Percentiles rank a stretch among this genome's conserved stretches.
Conservation (phyloP, 2,113 vertebrate species). For the Pteronura brasiliensis region DNA sequence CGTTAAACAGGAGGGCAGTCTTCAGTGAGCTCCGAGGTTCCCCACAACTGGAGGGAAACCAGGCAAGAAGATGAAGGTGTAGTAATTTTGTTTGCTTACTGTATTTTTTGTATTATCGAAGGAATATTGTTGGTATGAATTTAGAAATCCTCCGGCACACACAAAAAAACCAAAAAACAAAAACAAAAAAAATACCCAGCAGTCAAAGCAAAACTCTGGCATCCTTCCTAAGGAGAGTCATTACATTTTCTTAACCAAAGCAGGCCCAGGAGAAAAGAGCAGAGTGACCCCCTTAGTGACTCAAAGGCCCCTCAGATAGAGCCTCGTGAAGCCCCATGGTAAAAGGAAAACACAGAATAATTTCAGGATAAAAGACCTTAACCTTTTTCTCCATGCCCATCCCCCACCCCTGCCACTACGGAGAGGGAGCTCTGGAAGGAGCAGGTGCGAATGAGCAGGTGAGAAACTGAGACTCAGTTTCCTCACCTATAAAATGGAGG, state of each 20-base stretch:
- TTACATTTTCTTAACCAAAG: neutral
- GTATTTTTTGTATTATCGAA: neutral
- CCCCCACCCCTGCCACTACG: fast-evolving
- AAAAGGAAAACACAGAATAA: neutral
- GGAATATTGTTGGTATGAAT: neutral
- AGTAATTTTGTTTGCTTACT: neutral
- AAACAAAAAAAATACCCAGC: neutral
- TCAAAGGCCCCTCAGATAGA: neutral
- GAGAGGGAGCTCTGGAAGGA: neutral
- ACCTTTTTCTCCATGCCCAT: neutral
- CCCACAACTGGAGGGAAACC: neutral
- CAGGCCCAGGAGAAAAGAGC: neutral
- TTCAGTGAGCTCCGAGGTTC: neutral
- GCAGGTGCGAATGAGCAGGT: too few species aligned
- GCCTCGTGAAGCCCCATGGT: neutral
- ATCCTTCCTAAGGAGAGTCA: neutral
- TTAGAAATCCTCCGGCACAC: neutral
- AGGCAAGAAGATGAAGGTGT: neutral
- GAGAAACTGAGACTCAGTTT: neutral
- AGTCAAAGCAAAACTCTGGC: neutral
- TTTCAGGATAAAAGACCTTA: neutral
- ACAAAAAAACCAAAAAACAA: neutral
- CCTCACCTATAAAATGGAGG: neutral
- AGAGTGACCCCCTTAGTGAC: neutral
- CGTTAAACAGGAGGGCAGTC: neutral